Evolutionary conservation across 1,140 invertebrate genomes (phyloP), one percentile per base, ranked within the genome.

Genomic region (Limonius californicus): DNA sequence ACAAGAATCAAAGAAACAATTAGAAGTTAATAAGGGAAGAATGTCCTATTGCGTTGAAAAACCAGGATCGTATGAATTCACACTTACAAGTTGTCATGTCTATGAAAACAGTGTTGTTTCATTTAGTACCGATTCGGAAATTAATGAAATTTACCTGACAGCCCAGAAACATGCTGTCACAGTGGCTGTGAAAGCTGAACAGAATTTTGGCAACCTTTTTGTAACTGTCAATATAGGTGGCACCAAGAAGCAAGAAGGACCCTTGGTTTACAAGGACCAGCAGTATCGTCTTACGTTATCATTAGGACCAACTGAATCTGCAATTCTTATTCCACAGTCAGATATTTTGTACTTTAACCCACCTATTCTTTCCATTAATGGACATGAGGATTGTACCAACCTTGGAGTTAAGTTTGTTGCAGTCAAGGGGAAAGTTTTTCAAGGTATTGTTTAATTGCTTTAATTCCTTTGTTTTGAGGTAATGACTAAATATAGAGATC

Each of bases 11-110:
- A 50, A 50, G 45, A 57, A 60, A 59, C 54, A 53, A 1, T 30
- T 74, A 8, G 35, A 67, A 35, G 59, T 73, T 14, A 30, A 54
- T n/a, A 64, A 64, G 39, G 72, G 71, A 4, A 59, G 32, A 19
- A 57, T 64, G 0, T 82, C 80, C 0, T 79, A 87, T 67, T 94
- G 92, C 72, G 77, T 94, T 0, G 80, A 85, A 2, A 77, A 79
- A 61, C 73, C 83, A 27, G 90, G 88, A n/a, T 75, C 78, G 45
- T 97, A 95, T 73, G 80, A 83, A 47, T 86, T 97, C 30, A 81
- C 82, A 35, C 86, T 93, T 8, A 84, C 84, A 63, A 87, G 93
- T 39, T 97, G 95, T 75, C 94, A 97, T 76, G 79, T 83, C 61
- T 95, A 94, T 76, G 78, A 81, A 8, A 76, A 75, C 68, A 80